A percentile compares a stretch with the other conserved stretches of the same genome.
Conservation (phyloP, 30 jellyfish, hydroid and myxozoan genomes). For the Aurelia sp. region DNA sequence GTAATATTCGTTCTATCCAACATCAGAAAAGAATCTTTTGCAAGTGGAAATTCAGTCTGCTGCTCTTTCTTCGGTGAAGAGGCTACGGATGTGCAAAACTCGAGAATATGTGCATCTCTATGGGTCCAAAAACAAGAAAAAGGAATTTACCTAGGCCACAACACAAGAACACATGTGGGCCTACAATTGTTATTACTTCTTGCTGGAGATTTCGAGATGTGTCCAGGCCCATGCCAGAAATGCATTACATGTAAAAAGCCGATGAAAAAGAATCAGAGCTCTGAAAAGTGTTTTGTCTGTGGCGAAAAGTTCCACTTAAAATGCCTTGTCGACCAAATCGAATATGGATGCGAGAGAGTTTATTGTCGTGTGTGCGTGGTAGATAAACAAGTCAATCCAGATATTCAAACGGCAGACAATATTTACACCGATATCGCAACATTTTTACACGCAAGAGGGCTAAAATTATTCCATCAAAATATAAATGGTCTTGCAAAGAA, state of each 20-base stretch:
- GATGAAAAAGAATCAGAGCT: conserved; percentile 44
- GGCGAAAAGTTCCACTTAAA: conserved; percentile 38
- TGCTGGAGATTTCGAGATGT: conserved; percentile 47
- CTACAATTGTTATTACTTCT: no score
- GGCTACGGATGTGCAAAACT: no score
- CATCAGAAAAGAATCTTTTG: no score
- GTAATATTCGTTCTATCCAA: no score
- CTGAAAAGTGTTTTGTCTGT: conserved; percentile 32
- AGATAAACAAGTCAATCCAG: conserved; percentile 51
- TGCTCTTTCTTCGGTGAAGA: no score
- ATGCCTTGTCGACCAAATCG: conserved; percentile 47
- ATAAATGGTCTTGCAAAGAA: conserved; percentile 12
- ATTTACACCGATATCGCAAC: conserved; percentile 39
- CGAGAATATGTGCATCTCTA: no score
- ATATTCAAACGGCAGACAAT: conserved; percentile 36
- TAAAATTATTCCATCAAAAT: conserved; percentile 13
- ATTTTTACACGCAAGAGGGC: conserved; percentile 9
- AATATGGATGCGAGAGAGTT: conserved; percentile 55
- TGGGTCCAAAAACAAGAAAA: no score
- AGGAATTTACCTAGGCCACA: no score
- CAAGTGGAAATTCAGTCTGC: no score
- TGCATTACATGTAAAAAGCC: conserved; percentile 45
- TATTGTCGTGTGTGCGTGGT: conserved; percentile 44
- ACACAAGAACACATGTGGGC: no score
- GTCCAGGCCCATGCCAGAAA: conserved; percentile 53